Evolutionary conservation across 2,797 vertebrate genomes (phyloP).

Genomic region (Lemur catta): DNA sequence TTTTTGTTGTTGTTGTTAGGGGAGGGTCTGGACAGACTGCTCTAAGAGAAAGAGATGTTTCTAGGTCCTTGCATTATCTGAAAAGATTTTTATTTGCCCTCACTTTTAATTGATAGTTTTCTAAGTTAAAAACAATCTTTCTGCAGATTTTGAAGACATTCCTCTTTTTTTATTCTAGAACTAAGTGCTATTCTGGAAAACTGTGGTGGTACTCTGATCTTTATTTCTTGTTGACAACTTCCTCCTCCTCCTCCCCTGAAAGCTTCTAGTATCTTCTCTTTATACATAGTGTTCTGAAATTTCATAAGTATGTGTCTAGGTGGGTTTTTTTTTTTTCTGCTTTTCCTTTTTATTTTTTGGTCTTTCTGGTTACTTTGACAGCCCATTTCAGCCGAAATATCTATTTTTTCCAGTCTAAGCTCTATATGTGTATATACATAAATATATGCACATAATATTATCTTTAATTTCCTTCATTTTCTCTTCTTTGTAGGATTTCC

Average conservation of each 20-base stretch:
- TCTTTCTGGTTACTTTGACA: background rate
- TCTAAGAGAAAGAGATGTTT: background rate
- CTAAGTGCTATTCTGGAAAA: background rate
- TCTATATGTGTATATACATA: no score
- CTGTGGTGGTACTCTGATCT: background rate
- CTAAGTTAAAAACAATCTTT: background rate
- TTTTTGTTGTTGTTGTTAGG: no score
- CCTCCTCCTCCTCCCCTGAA: fast-evolving
- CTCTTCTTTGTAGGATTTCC: background rate
- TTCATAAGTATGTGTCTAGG: background rate
- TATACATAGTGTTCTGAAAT: background rate
- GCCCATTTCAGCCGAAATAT: background rate
- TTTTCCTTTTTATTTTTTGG: background rate
- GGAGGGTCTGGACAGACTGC: background rate
- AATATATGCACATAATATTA: no score
- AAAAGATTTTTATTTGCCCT: background rate
- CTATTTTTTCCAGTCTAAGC: background rate
- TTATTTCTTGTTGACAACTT: background rate
- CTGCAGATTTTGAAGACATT: background rate
- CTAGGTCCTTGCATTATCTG: background rate
- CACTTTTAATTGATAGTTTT: background rate
- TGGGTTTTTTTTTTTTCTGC: no score
- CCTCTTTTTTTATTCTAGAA: background rate
- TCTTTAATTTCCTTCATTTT: background rate
- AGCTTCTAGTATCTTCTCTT: no score